phyloP scores from a whole-genome alignment of 1,140 invertebrate species.

The Callitettix versicolor region DNA sequence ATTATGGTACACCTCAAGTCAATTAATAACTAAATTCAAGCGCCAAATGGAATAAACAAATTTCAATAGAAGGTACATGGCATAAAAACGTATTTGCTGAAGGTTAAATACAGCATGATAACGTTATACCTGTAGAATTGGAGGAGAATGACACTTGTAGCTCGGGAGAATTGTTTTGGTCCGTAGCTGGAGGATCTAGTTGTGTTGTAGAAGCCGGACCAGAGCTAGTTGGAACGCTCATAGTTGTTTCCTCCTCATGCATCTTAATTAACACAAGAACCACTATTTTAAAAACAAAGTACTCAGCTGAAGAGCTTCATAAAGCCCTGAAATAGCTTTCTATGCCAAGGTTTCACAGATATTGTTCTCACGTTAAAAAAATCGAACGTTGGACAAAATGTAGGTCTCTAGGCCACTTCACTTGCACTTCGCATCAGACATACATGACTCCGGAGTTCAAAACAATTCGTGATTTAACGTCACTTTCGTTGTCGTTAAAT shows the following conservation, averaged over 20 bases:
- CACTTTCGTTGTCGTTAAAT: slow-evolving; percentile 16
- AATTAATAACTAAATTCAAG: background rate
- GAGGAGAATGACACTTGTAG: slow-evolving; percentile 22
- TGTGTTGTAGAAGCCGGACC: slow-evolving; percentile 16
- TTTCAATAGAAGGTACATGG: background rate
- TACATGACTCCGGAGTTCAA: slow-evolving; percentile 34
- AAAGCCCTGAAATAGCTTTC: slow-evolving; percentile 12
- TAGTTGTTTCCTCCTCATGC: slow-evolving; percentile 18
- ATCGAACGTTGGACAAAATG: slow-evolving; percentile 35
- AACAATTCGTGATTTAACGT: slow-evolving; percentile 24
- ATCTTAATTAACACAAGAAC: slow-evolving; percentile 11
- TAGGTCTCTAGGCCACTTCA: slow-evolving; percentile 59
- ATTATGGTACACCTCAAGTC: background rate
- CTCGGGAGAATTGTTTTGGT: slow-evolving; percentile 22
- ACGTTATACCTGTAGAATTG: slow-evolving; percentile 21
- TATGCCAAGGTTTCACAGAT: slow-evolving; percentile 12
- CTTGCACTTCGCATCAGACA: slow-evolving; percentile 47
- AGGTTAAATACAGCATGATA: no score
- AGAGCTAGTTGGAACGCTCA: slow-evolving; percentile 17
- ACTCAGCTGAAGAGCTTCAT: slow-evolving; percentile 11
- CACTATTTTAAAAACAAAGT: slow-evolving; percentile 3
- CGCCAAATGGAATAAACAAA: background rate
- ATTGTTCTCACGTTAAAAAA: slow-evolving; percentile 12
- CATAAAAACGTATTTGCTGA: background rate
- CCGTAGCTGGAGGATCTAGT: slow-evolving; percentile 15